Base-by-base conservation (phyloP, 2,888 invertebrate genomes). In the Autographa pulchrina region DNA sequence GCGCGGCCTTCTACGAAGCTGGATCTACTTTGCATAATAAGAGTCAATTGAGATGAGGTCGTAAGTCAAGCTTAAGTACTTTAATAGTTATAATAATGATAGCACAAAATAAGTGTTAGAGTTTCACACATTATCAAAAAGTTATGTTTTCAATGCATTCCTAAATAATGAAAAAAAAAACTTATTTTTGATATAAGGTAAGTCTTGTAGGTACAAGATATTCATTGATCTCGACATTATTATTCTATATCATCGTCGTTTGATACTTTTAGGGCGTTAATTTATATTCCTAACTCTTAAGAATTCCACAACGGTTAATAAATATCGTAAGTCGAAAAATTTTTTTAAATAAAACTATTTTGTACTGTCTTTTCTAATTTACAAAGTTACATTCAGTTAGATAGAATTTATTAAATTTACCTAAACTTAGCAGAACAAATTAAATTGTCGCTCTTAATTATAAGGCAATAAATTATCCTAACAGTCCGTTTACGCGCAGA, bases 21-120 rank as follows among this genome's bases (percentile, higher is more conserved):
- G 88, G 88, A 91, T 78, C 87, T 91, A 90, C 87, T 93, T 92
- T 92, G 90, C 92, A 92, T 92, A 92, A 93, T 92, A 88, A 89
- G 87, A 83, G 79, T 72, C 81, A 82, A 86, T 85, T 84, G 75
- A 70, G 67, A 76, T 65, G 81, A 79, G 78, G 77, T 85, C 84
- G 82, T 83, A 83, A 87, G 85, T 85, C 86, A 85, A 83, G 83
- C 84, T 80, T 74, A 64, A 70, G 61, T 80, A 77, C 63, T 79
- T 71, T 56, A 2, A 54, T 20, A 73, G 65, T 68, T 61, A 70
- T 71, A 70, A 70, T 74, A 65, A 74, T 74, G 58, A 70, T 56
- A 62, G 71, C 66, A 52, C 31, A 65, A 71, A 77, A 75, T 70
- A 80, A 78, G 78, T 82, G 80, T 81, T 75, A 16, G 9, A 14